Conservation (phyloP, 2,888 invertebrate species). For the Podabrus alpinus region DNA sequence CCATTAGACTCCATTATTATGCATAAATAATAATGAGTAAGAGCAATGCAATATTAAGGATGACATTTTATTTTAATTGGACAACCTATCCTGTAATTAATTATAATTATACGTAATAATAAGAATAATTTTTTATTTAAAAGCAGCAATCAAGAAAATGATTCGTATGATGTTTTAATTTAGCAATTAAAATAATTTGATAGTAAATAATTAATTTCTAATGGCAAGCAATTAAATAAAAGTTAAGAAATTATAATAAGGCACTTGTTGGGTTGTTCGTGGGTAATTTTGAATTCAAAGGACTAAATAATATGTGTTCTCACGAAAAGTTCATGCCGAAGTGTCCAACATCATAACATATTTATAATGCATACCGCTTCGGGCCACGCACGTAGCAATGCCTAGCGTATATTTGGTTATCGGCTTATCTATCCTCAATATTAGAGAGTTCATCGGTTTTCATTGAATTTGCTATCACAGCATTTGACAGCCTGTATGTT, state of each 20-base stretch:
- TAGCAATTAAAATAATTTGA: too few species aligned
- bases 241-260: neutral
- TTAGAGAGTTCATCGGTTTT: conserved; percentile 15
- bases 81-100: too few species aligned
- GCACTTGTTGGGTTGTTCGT: neutral
- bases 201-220: too few species aligned
- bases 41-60: too few species aligned
- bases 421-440: conserved; percentile 22
- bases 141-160: too few species aligned
- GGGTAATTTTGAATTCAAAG: neutral
- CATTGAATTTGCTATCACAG: conserved; percentile 15
- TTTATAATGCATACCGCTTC: conserved; percentile 20
- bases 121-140: too few species aligned
- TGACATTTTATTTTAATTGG: too few species aligned
- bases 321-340: neutral
- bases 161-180: too few species aligned
- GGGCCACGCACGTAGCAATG: conserved; percentile 19
- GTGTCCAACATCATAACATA: neutral
- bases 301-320: conserved; percentile 18
- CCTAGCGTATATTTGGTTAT: conserved; percentile 24
- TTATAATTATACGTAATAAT: too few species aligned
- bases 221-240: too few species aligned
- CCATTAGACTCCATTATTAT: too few species aligned
- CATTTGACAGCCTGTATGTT: conserved; percentile 11
- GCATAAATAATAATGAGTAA: too few species aligned